phyloP scores from a whole-genome alignment of 1,140 invertebrate genomes.

The Globodera rostochiensis region DNA sequence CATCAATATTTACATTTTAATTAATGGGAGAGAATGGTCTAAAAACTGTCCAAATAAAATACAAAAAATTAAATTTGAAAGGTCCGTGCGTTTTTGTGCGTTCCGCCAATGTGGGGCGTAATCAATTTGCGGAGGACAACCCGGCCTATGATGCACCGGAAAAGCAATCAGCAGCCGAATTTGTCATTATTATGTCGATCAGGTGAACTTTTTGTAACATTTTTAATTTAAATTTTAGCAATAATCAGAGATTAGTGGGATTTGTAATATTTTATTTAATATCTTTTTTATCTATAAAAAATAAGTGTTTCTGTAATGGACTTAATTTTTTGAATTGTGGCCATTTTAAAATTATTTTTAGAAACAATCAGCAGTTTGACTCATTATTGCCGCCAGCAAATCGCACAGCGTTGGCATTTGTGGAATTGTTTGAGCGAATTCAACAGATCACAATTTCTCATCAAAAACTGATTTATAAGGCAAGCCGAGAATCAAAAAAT shows the following conservation, averaged over 20 bases:
- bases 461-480: conserved; percentile 31
- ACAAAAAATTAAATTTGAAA: neutral
- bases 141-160: conserved; percentile 23
- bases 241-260: neutral
- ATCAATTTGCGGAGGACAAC: conserved; percentile 21
- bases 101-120: conserved; percentile 7
- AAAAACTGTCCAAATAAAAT: neutral
- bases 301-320: too few relatives aligned
- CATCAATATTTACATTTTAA: too few relatives aligned
- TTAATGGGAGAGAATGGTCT: neutral
- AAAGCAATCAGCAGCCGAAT: conserved; percentile 1
- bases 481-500: neutral
- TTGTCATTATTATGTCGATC: conserved; percentile 13
- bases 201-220: neutral
- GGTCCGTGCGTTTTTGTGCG: neutral
- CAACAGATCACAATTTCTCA: conserved; percentile 21
- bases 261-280: neutral
- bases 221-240: neutral
- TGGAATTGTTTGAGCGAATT: conserved; percentile 14
- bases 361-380: neutral
- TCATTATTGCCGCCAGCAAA: conserved; percentile 1
- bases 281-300: too few relatives aligned
- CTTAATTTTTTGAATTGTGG: too few relatives aligned
- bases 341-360: neutral
- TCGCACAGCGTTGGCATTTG: conserved; percentile 2